Evolutionary conservation across 2,888 invertebrate species (phyloP).

Genomic region (Lydus trimaculatus): DNA sequence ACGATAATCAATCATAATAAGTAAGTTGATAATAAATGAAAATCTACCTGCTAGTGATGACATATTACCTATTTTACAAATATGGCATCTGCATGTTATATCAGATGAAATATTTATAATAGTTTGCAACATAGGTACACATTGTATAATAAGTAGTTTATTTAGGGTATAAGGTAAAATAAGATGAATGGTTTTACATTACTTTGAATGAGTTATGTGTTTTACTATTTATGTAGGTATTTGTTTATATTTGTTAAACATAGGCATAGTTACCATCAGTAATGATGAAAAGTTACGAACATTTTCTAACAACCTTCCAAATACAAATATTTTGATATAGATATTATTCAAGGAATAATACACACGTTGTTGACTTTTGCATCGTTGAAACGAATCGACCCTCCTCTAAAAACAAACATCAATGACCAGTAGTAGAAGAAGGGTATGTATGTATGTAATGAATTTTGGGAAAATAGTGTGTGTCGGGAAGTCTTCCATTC

Average conservation of each 20-base stretch:
- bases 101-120: constrained; percentile 20
- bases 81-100: neutral
- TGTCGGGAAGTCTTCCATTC: too few relatives aligned
- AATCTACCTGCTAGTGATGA: constrained; percentile 10
- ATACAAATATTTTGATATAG: neutral
- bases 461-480: too few relatives aligned
- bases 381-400: too few relatives aligned
- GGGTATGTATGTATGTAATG: too few relatives aligned
- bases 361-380: neutral
- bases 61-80: constrained; percentile 9
- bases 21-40: constrained; percentile 14
- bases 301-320: neutral
- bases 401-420: too few relatives aligned
- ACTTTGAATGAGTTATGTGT: neutral
- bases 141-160: constrained; percentile 15
- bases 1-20: neutral
- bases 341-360: neutral
- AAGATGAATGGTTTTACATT: constrained; percentile 12
- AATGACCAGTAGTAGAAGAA: too few relatives aligned
- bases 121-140: constrained; percentile 12
- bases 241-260: constrained; percentile 2
- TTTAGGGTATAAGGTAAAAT: constrained; percentile 16
- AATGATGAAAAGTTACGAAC: neutral
- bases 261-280: neutral
- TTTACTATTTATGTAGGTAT: constrained; percentile 6